These are phyloP conservation scores for Sprattus sprattus DNA, from an alignment of 2,113 vertebrate genomes.

Conservation along the genomic window DNA sequence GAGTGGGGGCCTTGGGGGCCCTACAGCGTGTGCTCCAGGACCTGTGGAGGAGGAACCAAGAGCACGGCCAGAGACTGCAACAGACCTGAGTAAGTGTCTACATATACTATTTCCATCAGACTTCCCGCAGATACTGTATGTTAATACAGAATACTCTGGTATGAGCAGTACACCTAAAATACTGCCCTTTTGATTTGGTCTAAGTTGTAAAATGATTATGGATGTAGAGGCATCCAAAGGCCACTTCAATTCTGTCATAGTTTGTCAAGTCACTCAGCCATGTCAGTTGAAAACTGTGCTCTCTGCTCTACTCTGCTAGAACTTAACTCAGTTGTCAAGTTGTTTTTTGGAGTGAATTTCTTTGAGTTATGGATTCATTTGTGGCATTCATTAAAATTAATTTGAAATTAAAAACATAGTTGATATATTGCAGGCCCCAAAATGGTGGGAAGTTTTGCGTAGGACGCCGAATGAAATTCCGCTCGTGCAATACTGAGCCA, in stretches of 20 bases:
- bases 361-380: neutral
- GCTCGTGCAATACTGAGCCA: slow-evolving; percentile 91
- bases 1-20: slow-evolving; percentile 94
- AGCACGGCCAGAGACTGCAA: slow-evolving; percentile 86
- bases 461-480: slow-evolving; percentile 95
- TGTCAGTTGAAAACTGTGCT: neutral
- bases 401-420: neutral
- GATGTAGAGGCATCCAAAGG: neutral
- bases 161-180: neutral
- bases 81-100: slow-evolving; percentile 85
- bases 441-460: slow-evolving; percentile 93
- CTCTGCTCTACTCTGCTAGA: neutral
- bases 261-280: neutral
- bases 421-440: slow-evolving; percentile 75
- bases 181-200: neutral
- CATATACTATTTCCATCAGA: neutral
- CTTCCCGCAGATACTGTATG: neutral
- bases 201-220: neutral
- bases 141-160: neutral
- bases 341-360: neutral
- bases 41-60: slow-evolving; percentile 92
- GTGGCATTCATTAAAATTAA: neutral
- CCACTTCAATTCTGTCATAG: neutral
- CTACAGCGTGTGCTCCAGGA: slow-evolving; percentile 87
- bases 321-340: neutral